Conservation (phyloP, 2,113 vertebrate species). For the Dendrocopos noguchii region DNA sequence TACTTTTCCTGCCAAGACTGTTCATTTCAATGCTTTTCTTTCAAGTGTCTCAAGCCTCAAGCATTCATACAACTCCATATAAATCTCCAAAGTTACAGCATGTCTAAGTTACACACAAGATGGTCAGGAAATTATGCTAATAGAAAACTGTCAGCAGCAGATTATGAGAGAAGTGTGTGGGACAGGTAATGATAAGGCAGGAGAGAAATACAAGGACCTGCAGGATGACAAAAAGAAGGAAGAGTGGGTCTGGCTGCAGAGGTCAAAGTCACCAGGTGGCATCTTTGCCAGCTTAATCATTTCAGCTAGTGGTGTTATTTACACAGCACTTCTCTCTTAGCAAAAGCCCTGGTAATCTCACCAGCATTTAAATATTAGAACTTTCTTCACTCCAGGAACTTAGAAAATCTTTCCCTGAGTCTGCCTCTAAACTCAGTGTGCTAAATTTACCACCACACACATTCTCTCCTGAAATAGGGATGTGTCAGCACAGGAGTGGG, state of each 20-base stretch:
- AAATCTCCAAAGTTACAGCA: slow-evolving; percentile 56
- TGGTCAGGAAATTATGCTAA: slow-evolving; percentile 59
- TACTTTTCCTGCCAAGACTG: slow-evolving; percentile 46
- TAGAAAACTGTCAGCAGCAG: slow-evolving; percentile 54
- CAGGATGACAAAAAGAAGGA: not conserved
- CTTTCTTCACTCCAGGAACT: not conserved
- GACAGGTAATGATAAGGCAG: slow-evolving; percentile 16
- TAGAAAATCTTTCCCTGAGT: not conserved
- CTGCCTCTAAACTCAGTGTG: not conserved
- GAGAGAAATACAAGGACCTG: not conserved
- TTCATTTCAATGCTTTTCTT: not conserved
- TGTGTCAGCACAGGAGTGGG: not conserved
- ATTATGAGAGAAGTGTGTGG: slow-evolving; percentile 26
- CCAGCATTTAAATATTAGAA: not conserved
- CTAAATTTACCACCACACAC: not conserved
- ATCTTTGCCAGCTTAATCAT: not conserved
- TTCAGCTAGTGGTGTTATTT: not conserved
- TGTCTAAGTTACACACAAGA: slow-evolving; percentile 49
- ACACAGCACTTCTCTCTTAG: not conserved
- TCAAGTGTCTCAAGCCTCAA: slow-evolving; percentile 43
- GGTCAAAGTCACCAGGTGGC: not conserved
- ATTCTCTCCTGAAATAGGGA: not conserved
- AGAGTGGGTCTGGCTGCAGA: not conserved
- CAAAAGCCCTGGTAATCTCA: not conserved
- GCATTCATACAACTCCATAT: slow-evolving; percentile 23